These are phyloP conservation scores for Linnaemya tessellans DNA, from an alignment of 2,888 invertebrate species.

Conservation along the genomic window DNA sequence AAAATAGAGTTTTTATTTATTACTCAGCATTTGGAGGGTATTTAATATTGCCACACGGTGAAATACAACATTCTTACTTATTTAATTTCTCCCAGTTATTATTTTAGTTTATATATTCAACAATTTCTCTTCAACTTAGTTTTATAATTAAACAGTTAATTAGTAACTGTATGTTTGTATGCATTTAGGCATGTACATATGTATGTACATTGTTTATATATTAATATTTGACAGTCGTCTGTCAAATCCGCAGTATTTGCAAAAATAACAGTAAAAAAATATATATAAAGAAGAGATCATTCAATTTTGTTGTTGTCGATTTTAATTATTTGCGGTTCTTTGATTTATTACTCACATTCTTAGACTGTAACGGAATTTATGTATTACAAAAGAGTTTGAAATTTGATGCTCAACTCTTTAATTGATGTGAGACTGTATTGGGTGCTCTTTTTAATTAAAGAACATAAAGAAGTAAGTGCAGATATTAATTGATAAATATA, in stretches of 20 bases:
- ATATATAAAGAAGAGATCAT: constrained; percentile 37
- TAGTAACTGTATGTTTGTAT: background rate
- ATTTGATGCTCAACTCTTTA: background rate
- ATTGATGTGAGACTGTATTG: background rate
- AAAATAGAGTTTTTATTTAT: too few relatives aligned
- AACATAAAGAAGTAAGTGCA: background rate
- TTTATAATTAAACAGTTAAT: too few relatives aligned
- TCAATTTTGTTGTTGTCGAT: constrained; percentile 26
- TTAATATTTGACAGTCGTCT: too few relatives aligned
- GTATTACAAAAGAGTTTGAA: constrained; percentile 30
- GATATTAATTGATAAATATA: background rate
- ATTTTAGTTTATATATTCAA: too few relatives aligned
- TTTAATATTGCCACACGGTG: too few relatives aligned
- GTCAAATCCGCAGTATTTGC: constrained; percentile 22
- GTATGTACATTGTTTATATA: background rate
- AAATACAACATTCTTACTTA: too few relatives aligned
- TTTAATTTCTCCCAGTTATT: too few relatives aligned
- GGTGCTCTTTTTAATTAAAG: background rate
- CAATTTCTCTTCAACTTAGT: too few relatives aligned
- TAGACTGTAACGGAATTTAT: constrained; percentile 42
- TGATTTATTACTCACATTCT: constrained; percentile 41
- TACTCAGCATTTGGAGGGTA: too few relatives aligned
- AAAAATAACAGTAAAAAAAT: background rate
- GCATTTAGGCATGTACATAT: background rate
- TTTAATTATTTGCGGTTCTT: constrained; percentile 25